phyloP scores from a whole-genome alignment of 2,113 vertebrate species.

The Trichechus manatus region DNA sequence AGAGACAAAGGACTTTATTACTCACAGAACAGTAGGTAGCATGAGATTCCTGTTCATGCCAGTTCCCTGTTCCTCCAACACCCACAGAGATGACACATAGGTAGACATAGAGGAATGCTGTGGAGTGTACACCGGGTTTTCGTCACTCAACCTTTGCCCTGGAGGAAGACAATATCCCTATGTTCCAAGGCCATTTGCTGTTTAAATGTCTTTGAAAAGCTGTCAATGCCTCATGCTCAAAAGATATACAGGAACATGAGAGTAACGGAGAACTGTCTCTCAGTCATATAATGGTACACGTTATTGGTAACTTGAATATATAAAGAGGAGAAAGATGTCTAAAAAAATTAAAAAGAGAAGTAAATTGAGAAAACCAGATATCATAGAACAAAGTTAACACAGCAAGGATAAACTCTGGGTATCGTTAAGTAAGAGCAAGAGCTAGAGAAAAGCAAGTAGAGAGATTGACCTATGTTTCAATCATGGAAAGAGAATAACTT shows the following conservation, averaged over 20 bases:
- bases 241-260: not conserved
- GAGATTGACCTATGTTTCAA: not conserved
- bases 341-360: not conserved
- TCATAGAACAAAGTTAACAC: not conserved
- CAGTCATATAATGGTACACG: not conserved
- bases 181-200: not conserved
- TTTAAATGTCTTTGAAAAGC: not conserved
- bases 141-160: not conserved
- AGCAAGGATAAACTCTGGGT: not conserved
- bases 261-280: not conserved
- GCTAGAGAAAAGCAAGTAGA: constrained; percentile 34
- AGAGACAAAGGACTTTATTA: constrained; percentile 50
- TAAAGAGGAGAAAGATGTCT: not conserved
- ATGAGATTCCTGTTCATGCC: not conserved
- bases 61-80: not conserved
- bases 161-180: not conserved
- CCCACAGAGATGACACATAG: not conserved
- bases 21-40: not conserved
- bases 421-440: constrained; percentile 18
- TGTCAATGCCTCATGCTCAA: not conserved
- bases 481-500: constrained; percentile 38
- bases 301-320: not conserved
- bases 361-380: constrained; percentile 8
- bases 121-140: not conserved
- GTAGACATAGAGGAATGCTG: not conserved